Conservation (phyloP, 2,888 invertebrate species). For the Panorpa germanica region DNA sequence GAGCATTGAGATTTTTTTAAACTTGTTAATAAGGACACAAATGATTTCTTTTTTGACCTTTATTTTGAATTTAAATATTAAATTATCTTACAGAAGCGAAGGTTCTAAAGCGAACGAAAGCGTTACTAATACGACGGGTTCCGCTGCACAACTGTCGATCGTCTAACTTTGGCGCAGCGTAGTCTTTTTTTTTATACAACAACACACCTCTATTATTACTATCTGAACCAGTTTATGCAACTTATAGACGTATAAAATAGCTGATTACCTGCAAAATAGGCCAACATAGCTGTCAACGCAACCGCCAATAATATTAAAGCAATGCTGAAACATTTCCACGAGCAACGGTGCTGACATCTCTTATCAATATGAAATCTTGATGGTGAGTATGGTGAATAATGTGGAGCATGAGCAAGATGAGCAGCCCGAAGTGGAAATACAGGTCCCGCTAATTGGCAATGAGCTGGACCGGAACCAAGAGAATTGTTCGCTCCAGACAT, state of each 20-base stretch:
- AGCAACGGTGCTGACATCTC: constrained; percentile 82
- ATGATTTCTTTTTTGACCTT: too few species aligned
- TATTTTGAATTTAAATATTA: too few species aligned
- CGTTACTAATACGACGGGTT: too few species aligned
- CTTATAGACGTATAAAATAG: background rate
- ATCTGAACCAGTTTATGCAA: background rate
- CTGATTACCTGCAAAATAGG: constrained; percentile 83
- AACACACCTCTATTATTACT: too few species aligned
- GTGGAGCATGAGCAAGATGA: constrained; percentile 44
- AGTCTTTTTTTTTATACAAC: too few species aligned
- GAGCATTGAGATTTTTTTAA: too few species aligned
- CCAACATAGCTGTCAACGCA: constrained; percentile 80
- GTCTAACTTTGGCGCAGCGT: too few species aligned
- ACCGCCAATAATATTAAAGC: constrained; percentile 80
- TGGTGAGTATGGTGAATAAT: constrained; percentile 79
- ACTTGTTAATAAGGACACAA: too few species aligned
- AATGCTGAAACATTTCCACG: constrained; percentile 93
- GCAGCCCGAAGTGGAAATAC: constrained; percentile 63
- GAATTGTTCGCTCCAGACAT: constrained; percentile 42
- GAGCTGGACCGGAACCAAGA: constrained; percentile 36
- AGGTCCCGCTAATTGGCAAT: constrained; percentile 50
- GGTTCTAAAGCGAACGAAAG: too few species aligned
- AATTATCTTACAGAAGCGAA: too few species aligned
- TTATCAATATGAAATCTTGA: constrained; percentile 90
- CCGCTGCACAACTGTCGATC: too few species aligned